These are phyloP conservation scores for Phainopepla nitens DNA, from an alignment of 2,113 vertebrate species.

Conservation along the genomic window DNA sequence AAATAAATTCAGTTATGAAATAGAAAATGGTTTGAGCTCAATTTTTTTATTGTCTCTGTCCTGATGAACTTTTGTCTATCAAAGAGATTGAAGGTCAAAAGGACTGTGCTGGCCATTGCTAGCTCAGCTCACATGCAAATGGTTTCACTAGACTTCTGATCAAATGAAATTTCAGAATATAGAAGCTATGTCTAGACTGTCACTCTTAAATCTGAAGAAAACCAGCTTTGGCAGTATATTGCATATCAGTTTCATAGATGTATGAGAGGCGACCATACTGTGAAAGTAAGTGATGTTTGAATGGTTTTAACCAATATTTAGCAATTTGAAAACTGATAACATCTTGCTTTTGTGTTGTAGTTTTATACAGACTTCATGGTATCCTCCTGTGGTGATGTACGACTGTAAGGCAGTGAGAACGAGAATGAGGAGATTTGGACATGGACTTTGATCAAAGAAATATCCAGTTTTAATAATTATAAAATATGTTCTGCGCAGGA, in stretches of 20 bases:
- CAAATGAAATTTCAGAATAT: neutral
- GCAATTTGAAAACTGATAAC: neutral
- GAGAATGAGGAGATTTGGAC: neutral
- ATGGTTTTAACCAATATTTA: neutral
- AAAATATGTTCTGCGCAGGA: neutral
- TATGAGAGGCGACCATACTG: neutral
- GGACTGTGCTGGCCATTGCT: neutral
- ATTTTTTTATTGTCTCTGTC: neutral
- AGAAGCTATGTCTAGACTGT: neutral
- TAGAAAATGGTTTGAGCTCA: neutral
- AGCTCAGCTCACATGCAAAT: neutral
- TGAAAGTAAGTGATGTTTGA: neutral
- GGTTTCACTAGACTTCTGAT: neutral
- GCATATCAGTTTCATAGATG: neutral
- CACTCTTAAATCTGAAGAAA: neutral
- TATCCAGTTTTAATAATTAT: neutral
- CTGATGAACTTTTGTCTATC: neutral
- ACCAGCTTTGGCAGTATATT: neutral
- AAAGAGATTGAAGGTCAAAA: neutral
- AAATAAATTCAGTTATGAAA: neutral
- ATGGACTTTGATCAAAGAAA: neutral
- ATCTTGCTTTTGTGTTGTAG: neutral
- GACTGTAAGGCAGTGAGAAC: neutral
- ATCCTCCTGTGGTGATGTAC: neutral
- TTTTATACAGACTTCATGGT: neutral